A percentile compares a stretch with the other conserved stretches of the same genome.
Conservation (phyloP, 2,797 vertebrate species). For the Chromobotia macracanthus region DNA sequence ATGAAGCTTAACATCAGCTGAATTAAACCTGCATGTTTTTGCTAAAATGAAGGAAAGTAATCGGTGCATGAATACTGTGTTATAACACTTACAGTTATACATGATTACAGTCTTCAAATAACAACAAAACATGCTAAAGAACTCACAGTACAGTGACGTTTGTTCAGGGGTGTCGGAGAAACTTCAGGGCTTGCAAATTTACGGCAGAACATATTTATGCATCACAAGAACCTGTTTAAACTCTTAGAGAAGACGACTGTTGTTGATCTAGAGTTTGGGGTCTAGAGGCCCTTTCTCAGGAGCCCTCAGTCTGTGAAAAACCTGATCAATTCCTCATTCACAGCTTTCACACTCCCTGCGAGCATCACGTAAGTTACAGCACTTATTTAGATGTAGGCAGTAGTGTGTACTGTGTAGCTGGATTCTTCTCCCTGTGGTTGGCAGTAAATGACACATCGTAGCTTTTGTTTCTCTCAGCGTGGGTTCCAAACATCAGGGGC, state of each 20-base stretch:
- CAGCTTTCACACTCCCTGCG: conserved; percentile 68
- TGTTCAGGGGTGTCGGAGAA: too few species aligned
- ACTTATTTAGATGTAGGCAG: conserved; percentile 65
- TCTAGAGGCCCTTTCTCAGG: not conserved
- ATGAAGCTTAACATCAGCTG: conserved; percentile 21
- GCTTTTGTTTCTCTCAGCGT: conserved; percentile 12
- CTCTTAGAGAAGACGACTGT: not conserved
- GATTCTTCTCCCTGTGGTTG: not conserved
- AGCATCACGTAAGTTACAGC: conserved; percentile 73
- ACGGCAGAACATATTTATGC: not conserved
- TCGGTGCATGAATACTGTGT: conserved; percentile 45
- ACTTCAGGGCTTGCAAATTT: not conserved
- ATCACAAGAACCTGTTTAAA: not conserved
- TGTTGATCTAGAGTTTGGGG: not conserved
- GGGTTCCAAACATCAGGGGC: conserved; percentile 23
- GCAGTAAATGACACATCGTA: conserved; percentile 25
- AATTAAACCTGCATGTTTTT: conserved; percentile 31
- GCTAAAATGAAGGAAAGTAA: conserved; percentile 36
- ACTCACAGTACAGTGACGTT: too few species aligned
- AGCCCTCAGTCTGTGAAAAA: conserved; percentile 43
- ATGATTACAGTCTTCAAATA: too few species aligned
- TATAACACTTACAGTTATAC: not conserved
- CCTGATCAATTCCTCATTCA: conserved; percentile 67
- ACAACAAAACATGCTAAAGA: too few species aligned
- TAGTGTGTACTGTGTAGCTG: conserved; percentile 35